Evolutionary conservation across 2,113 vertebrate species (phyloP).

Genomic region (Chaetura pelagica): DNA sequence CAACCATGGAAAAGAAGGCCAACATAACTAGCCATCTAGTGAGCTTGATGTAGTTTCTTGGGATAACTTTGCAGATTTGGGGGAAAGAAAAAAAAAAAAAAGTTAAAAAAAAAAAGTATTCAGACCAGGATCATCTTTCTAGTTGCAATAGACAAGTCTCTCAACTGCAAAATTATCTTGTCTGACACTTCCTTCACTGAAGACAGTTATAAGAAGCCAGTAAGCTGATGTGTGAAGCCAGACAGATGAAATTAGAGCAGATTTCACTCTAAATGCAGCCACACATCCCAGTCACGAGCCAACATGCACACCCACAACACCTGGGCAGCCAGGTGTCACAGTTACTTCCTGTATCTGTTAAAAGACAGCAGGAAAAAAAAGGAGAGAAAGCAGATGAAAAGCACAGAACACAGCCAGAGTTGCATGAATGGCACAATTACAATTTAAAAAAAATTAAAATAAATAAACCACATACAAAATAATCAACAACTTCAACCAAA

Average conservation of each 20-base stretch:
- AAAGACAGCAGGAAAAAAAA: not conserved
- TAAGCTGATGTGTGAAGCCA: not conserved
- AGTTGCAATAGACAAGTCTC: not conserved
- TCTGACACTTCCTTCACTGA: not conserved
- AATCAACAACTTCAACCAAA: not conserved
- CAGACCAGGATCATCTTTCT: not conserved
- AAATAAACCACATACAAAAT: not conserved
- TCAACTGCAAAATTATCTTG: not conserved
- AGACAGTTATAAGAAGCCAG: not conserved
- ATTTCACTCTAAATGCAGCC: not conserved
- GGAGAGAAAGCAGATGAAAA: not conserved
- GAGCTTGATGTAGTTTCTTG: not conserved
- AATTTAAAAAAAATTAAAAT: not conserved
- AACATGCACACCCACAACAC: not conserved
- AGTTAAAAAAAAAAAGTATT: accelerated
- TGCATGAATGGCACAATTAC: not conserved
- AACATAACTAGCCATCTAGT: not conserved
- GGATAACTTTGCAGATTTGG: not conserved
- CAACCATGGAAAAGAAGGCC: not conserved
- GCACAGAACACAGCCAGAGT: not conserved
- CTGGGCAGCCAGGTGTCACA: not conserved
- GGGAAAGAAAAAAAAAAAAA: no score
- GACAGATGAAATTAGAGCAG: not conserved
- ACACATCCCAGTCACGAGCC: not conserved
- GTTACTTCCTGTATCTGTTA: not conserved